Conservation (phyloP, 2,113 vertebrate genomes). For the Pristiophorus japonicus region DNA sequence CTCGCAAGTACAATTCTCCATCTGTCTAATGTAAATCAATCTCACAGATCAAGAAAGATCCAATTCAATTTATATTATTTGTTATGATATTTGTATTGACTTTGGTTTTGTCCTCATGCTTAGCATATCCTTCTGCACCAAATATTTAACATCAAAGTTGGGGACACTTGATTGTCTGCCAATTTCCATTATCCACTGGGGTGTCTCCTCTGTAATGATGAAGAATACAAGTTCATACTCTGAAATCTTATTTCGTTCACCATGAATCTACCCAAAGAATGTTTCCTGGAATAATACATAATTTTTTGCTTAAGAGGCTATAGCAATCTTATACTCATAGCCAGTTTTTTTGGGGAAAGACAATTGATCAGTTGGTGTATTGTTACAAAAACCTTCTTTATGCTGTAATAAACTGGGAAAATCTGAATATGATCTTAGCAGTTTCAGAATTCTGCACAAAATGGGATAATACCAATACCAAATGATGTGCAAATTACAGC, state of each 20-base stretch:
- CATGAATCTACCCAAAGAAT: not conserved
- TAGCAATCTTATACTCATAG: not conserved
- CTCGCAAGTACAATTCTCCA: not conserved
- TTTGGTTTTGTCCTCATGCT: not conserved
- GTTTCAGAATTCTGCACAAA: not conserved
- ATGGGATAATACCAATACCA: not conserved
- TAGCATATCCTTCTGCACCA: not conserved
- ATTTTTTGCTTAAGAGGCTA: not conserved
- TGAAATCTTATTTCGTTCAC: not conserved
- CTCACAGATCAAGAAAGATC: not conserved
- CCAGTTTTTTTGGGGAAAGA: not conserved
- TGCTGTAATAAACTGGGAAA: not conserved
- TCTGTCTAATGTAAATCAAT: not conserved
- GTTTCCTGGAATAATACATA: not conserved
- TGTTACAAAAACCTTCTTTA: not conserved
- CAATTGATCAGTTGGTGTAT: not conserved
- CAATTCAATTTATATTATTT: not conserved
- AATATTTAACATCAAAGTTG: not conserved
- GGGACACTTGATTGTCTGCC: not conserved
- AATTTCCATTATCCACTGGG: not conserved
- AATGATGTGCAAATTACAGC: not conserved
- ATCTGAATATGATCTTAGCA: not conserved
- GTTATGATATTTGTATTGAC: not conserved
- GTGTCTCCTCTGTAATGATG: not conserved
- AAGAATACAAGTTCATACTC: not conserved